phyloP scores from a whole-genome alignment of 2,888 invertebrate genomes.

The Clepsis dumicolana region DNA sequence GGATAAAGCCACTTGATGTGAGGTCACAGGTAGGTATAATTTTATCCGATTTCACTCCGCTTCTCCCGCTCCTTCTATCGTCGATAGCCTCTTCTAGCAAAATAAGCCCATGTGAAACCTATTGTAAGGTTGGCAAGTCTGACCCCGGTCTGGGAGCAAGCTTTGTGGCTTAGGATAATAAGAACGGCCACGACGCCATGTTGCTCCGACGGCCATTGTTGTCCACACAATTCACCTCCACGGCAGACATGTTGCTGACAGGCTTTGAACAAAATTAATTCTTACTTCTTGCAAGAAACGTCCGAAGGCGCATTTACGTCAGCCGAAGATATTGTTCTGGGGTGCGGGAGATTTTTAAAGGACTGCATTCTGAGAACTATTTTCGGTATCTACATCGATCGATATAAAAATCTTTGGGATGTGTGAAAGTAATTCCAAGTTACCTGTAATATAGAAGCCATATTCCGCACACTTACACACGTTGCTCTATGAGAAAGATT shows the following conservation, averaged over 20 bases:
- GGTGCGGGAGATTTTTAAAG: background rate
- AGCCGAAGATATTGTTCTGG: background rate
- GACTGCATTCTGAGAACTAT: background rate
- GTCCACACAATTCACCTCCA: constrained; percentile 33
- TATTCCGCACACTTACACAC: too few species aligned
- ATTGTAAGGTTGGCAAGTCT: constrained; percentile 43
- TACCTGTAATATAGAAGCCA: too few species aligned
- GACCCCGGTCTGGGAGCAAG: constrained; percentile 45
- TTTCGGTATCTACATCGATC: background rate
- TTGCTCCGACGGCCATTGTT: constrained; percentile 40
- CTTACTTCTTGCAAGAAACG: constrained; percentile 15
- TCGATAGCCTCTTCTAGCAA: constrained; percentile 9
- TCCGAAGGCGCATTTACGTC: background rate
- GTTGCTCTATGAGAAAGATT: too few species aligned
- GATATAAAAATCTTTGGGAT: background rate
- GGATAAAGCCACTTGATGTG: too few species aligned
- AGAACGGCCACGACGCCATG: constrained; percentile 45
- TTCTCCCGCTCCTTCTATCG: background rate
- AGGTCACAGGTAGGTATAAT: too few species aligned
- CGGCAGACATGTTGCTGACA: constrained; percentile 31
- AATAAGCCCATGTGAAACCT: constrained; percentile 22
- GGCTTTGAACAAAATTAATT: constrained; percentile 24
- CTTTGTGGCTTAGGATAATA: constrained; percentile 47
- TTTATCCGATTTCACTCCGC: background rate
- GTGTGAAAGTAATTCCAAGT: too few species aligned